Evolutionary conservation across 92 coral and sea anemone genomes (phyloP).

Genomic region (Parazoanthus darwini): DNA sequence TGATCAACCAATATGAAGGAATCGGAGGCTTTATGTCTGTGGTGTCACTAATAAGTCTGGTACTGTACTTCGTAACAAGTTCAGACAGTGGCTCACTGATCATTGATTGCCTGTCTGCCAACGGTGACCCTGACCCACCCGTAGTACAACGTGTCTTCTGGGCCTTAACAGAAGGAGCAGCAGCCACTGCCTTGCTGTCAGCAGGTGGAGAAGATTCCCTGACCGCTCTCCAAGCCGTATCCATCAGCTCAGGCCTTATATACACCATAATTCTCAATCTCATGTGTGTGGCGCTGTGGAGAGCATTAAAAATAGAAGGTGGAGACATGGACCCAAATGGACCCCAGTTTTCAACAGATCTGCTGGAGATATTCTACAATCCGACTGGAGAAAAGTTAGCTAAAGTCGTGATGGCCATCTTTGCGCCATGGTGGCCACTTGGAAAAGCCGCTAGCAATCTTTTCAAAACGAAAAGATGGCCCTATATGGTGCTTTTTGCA

Average conservation of each 20-base stretch:
- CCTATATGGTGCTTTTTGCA: slow-evolving; percentile 62
- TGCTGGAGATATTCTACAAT: slow-evolving; percentile 66
- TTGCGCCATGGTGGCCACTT: slow-evolving; percentile 81
- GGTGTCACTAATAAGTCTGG: slow-evolving; percentile 68
- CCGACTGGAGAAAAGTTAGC: slow-evolving; percentile 50
- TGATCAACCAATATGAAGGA: slow-evolving; percentile 72
- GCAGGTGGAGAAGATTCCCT: slow-evolving; percentile 80
- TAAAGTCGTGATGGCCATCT: slow-evolving; percentile 54
- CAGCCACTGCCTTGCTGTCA: slow-evolving; percentile 78
- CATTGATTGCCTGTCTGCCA: slow-evolving; percentile 89
- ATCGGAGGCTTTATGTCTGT: slow-evolving; percentile 68
- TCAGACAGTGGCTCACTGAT: slow-evolving; percentile 93
- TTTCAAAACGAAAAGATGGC: slow-evolving; percentile 8
- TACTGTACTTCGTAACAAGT: slow-evolving; percentile 89
- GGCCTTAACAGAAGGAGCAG: slow-evolving; percentile 93
- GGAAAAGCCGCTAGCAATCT: slow-evolving; percentile 73
- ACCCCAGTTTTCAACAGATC: slow-evolving; percentile 62
- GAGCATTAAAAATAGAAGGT: slow-evolving; percentile 68
- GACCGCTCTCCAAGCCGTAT: slow-evolving; percentile 77
- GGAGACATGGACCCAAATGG: slow-evolving; percentile 78
- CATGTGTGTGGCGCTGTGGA: slow-evolving; percentile 85
- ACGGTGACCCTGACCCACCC: slow-evolving; percentile 91
- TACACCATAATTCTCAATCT: slow-evolving; percentile 71
- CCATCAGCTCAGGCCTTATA: slow-evolving; percentile 79
- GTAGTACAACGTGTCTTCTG: slow-evolving; percentile 85